Conservation (phyloP, 2,113 vertebrate genomes). For the Gila orcuttii region DNA sequence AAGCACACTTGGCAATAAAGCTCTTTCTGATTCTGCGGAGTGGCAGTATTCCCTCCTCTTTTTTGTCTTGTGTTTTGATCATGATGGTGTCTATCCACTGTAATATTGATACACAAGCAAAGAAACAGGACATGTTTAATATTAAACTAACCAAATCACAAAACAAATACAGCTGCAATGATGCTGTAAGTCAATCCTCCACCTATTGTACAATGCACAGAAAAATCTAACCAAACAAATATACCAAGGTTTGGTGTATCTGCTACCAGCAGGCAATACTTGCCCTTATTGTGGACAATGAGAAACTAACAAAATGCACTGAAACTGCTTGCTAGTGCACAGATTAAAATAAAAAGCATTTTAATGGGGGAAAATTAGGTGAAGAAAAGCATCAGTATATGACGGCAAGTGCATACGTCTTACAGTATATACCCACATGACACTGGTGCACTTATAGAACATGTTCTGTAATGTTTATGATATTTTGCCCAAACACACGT, state of each 20-base stretch:
- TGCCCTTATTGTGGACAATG: neutral
- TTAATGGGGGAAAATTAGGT: too few species aligned
- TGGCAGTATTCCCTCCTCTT: neutral
- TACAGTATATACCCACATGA: too few species aligned
- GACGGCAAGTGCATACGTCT: too few species aligned
- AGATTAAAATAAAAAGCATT: neutral
- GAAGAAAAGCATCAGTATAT: too few species aligned
- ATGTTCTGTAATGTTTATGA: neutral
- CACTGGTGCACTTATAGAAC: neutral
- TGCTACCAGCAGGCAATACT: too few species aligned
- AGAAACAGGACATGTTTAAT: neutral
- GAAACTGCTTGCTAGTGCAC: neutral
- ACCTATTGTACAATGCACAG: neutral
- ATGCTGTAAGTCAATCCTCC: neutral
- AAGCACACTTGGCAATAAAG: too few species aligned
- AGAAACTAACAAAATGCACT: neutral
- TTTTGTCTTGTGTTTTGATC: neutral
- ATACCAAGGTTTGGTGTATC: too few species aligned
- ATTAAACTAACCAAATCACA: neutral
- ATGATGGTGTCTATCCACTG: neutral
- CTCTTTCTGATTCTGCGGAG: too few species aligned
- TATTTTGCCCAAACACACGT: neutral
- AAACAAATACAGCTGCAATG: neutral
- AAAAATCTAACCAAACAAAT: too few species aligned
- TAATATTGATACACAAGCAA: neutral